These are phyloP conservation scores for Nematopogon swammerdamellus DNA, from an alignment of 2,888 invertebrate species.

Conservation along the genomic window DNA sequence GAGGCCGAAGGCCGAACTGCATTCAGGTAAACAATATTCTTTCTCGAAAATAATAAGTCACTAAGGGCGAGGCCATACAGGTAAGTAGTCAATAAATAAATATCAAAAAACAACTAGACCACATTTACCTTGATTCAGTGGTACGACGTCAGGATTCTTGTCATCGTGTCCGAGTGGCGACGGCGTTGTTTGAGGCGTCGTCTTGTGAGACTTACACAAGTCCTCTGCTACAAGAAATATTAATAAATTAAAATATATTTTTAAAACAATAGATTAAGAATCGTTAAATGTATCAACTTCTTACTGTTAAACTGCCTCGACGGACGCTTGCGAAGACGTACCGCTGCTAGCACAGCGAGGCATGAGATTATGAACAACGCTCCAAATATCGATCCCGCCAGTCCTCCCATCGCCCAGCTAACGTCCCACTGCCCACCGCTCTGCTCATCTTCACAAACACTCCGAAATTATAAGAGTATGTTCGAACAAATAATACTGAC, in stretches of 20 bases:
- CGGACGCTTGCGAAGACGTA: constrained; percentile 56
- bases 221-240: constrained; percentile 1
- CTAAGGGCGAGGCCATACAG: no score
- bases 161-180: constrained; percentile 84
- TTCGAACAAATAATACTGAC: no score
- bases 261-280: constrained; percentile 12
- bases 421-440: constrained; percentile 27
- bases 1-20: no score
- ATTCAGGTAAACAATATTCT: no score
- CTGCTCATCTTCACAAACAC: constrained; percentile 36
- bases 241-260: constrained; percentile 1
- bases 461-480: no score
- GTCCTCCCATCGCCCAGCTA: constrained; percentile 56
- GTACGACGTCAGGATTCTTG: constrained; percentile 86
- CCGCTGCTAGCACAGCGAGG: constrained; percentile 58
- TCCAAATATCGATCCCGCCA: constrained; percentile 66
- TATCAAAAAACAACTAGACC: no score
- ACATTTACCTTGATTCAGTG: constrained; percentile 68
- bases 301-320: constrained; percentile 48
- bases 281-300: no score
- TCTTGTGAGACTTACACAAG: constrained; percentile 57
- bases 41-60: no score
- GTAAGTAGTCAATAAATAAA: no score
- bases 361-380: constrained; percentile 65
- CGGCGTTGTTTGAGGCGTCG: constrained; percentile 59